Conservation (phyloP, 2,113 vertebrate genomes). For the Actenoides hombroni region DNA sequence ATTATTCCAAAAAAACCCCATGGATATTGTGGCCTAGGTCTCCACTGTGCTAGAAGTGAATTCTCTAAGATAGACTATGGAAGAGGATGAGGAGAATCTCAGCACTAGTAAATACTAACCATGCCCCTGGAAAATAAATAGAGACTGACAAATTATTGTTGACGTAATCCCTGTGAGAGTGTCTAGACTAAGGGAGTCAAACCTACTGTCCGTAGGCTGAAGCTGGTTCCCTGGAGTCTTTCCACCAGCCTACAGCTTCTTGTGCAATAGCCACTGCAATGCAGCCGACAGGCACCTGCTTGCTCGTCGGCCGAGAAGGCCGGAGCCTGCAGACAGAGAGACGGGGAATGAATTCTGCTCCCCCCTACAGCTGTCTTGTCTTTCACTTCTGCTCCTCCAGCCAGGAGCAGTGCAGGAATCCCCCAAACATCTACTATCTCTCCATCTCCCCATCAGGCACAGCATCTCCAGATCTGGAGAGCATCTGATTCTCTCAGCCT, state of each 20-base stretch:
- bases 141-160: constrained; percentile 62
- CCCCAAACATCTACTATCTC: neutral
- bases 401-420: neutral
- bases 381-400: neutral
- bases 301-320: neutral
- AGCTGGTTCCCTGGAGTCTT: constrained; percentile 53
- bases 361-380: neutral
- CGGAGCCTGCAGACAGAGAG: neutral
- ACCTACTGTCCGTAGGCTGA: constrained; percentile 55
- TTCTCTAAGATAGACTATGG: neutral
- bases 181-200: constrained; percentile 64
- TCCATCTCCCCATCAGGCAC: neutral
- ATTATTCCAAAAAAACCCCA: neutral
- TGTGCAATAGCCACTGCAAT: constrained; percentile 44
- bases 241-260: constrained; percentile 59
- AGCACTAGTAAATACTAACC: constrained; percentile 41
- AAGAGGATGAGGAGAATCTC: neutral
- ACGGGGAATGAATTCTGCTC: neutral
- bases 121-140: constrained; percentile 53
- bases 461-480: neutral
- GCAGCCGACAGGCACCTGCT: constrained; percentile 38
- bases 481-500: neutral
- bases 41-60: neutral
- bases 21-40: neutral
- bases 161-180: constrained; percentile 43